Evolutionary conservation across 2,888 invertebrate species (phyloP).

Genomic region (Cerastis leucographa): DNA sequence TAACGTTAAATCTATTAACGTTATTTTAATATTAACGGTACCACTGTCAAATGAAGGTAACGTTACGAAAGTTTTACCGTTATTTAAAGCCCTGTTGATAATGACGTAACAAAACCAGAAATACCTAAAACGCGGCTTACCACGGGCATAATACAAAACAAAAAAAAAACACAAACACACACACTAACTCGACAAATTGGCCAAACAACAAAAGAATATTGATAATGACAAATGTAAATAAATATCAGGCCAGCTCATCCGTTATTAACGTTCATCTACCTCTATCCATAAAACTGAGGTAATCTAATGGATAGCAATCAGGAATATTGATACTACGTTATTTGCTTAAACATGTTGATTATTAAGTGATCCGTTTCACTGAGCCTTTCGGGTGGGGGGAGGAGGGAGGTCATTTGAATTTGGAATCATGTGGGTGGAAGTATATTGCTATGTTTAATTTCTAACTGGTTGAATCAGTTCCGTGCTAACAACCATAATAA

Average conservation of each 20-base stretch:
- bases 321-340: constrained; percentile 47
- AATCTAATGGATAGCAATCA: constrained; percentile 58
- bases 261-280: constrained; percentile 22
- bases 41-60: too few species aligned
- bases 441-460: background rate
- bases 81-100: too few species aligned
- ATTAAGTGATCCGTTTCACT: constrained; percentile 31
- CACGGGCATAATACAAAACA: background rate
- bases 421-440: background rate
- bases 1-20: too few species aligned
- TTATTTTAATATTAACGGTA: too few species aligned
- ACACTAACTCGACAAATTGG: constrained; percentile 2
- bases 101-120: background rate
- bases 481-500: too few species aligned
- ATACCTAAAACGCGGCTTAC: background rate
- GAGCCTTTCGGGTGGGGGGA: background rate
- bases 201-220: constrained; percentile 3
- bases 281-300: background rate
- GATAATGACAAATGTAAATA: constrained; percentile 4
- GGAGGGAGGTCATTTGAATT: background rate
- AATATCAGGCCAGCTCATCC: constrained; percentile 5
- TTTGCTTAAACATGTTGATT: constrained; percentile 54
- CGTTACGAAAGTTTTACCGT: too few species aligned
- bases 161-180: background rate
- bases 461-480: background rate